Evolutionary conservation across 2,888 invertebrate species (phyloP).

Genomic region (Himalopsyche anomala): DNA sequence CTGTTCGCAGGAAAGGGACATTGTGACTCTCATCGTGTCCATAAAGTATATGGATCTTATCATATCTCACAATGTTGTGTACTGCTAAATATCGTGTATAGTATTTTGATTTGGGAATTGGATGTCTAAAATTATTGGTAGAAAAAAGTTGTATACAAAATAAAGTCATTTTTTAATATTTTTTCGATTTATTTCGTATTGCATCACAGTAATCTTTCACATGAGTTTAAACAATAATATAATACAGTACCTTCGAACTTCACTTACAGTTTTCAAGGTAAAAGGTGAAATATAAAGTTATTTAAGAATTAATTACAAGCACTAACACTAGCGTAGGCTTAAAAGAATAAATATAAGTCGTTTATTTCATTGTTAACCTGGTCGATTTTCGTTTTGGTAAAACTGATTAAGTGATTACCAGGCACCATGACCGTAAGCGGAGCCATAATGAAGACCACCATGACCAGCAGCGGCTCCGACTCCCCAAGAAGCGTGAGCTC

Average conservation of each 20-base stretch:
- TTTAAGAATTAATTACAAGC: not conserved
- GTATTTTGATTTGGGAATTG: too few relatives aligned
- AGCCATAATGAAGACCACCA: not conserved
- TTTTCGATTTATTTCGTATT: conserved; percentile 45
- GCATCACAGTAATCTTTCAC: not conserved
- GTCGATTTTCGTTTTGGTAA: conserved; percentile 11
- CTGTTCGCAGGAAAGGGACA: too few relatives aligned
- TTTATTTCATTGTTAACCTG: not conserved
- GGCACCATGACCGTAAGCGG: conserved; percentile 66
- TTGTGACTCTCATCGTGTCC: too few relatives aligned
- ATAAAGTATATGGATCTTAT: too few relatives aligned
- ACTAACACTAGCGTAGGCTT: not conserved
- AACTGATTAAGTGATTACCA: conserved; percentile 44
- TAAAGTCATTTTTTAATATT: not conserved
- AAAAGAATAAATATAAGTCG: not conserved
- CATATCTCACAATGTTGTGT: too few relatives aligned
- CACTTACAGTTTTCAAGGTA: not conserved
- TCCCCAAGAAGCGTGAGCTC: too few relatives aligned
- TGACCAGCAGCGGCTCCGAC: not conserved
- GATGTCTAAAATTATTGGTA: too few relatives aligned
- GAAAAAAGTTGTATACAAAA: too few relatives aligned
- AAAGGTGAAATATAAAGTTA: too few relatives aligned
- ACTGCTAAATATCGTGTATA: too few relatives aligned
- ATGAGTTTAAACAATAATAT: too few relatives aligned
- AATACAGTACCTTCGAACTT: not conserved